Conservation (phyloP, 1,140 invertebrate species). For the Nilaparvata lugens region DNA sequence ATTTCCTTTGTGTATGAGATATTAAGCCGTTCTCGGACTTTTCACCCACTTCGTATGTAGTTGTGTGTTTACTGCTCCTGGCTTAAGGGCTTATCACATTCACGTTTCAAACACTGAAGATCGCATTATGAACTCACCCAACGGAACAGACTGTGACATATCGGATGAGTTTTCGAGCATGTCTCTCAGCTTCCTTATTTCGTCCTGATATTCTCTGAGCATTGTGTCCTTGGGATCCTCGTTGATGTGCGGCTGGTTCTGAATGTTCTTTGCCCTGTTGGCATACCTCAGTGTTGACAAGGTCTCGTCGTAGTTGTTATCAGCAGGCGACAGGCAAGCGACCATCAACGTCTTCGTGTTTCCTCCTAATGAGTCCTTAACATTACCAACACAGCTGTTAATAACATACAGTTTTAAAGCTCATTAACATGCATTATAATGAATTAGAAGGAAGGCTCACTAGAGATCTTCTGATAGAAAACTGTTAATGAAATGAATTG, state of each 20-base stretch:
- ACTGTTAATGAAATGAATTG: too few species aligned
- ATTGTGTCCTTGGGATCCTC: slow-evolving; percentile 91
- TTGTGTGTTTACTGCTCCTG: too few species aligned
- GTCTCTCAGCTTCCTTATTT: slow-evolving; percentile 64
- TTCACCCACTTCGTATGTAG: too few species aligned
- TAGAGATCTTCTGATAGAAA: too few species aligned
- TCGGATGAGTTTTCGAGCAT: slow-evolving; percentile 43
- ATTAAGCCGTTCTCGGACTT: too few species aligned
- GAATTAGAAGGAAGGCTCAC: too few species aligned
- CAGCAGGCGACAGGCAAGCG: slow-evolving; percentile 81
- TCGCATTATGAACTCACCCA: too few species aligned
- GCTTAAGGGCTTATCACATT: too few species aligned
- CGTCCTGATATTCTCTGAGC: slow-evolving; percentile 78
- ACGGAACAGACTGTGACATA: background rate
- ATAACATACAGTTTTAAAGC: background rate
- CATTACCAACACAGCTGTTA: background rate
- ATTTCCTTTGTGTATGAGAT: too few species aligned
- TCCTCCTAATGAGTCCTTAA: slow-evolving; percentile 80
- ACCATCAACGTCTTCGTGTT: slow-evolving; percentile 94
- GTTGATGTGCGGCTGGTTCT: slow-evolving; percentile 87
- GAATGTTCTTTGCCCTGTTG: slow-evolving; percentile 86
- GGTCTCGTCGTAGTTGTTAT: slow-evolving; percentile 86
- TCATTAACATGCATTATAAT: too few species aligned
- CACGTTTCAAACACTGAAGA: too few species aligned
- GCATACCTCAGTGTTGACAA: slow-evolving; percentile 80